Base-by-base conservation (phyloP, 2,113 vertebrate genomes). In the Notarius quadriscutis region DNA sequence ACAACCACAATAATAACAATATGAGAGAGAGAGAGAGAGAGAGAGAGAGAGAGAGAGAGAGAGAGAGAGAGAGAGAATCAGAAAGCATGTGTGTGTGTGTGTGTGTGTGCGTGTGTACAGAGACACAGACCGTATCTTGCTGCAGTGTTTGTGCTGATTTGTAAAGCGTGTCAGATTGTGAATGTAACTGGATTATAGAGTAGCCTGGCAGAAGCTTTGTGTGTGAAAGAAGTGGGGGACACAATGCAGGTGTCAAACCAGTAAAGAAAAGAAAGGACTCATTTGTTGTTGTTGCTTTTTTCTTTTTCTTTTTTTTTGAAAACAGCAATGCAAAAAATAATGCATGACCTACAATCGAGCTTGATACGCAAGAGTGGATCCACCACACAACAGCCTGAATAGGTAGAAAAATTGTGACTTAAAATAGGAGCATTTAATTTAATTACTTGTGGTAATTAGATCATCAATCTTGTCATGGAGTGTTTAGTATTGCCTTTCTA, bases 181-280 rank as follows among this genome's bases (percentile, higher is more conserved):
- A 86, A 91, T 93, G 93, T 94, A 95, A 95, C 93, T 94, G 93
- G 95, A 94, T 95, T 94, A 95, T 92, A 93, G 93, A 93, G 92
- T 90, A 86, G 84, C 91, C 65, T 63, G 80, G 67, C 63, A 83
- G 81, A 67, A 88, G 89, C 88, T 34, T 58, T 83, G 81, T 90
- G 90, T 87, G 78, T 86, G 87, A 86, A 84, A 86, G 27, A 79
- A 79, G 78, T 62, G 84, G n/a, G 89, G 71, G 83, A 81, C 81
- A 55, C 69, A 20, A 53, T 17, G 65, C 87, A 84, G 87, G 53
- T 84, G 87, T 27, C 27, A 50, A 82, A 78, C n/a, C 41, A n/a
- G 22, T n/a, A 34, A 34, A 75, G 34, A 30, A 86, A 85, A 62
- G 41, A 63, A 81, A 22, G 53, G 9, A 2, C 34, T 22, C 18